Evolutionary conservation across 2,888 invertebrate genomes (phyloP).

Genomic region (Liopterus haemorrhoidalis): DNA sequence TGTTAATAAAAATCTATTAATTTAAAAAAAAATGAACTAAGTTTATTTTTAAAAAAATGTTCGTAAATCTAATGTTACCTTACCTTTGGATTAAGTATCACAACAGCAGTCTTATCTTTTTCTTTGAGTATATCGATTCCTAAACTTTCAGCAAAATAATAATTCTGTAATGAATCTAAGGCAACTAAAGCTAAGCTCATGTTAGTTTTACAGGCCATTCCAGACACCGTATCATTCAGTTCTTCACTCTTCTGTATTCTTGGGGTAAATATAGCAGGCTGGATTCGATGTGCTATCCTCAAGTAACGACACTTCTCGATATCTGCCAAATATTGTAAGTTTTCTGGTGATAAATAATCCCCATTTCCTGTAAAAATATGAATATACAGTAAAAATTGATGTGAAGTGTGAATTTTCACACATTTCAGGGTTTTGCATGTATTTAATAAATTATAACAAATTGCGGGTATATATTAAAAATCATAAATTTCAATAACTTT

Average conservation of each 20-base stretch:
- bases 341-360: constrained; percentile 52
- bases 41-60: constrained; percentile 17
- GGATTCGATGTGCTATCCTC: constrained; percentile 45
- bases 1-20: constrained; percentile 2
- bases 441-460: too few relatives aligned
- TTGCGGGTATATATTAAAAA: too few relatives aligned
- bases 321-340: constrained; percentile 41
- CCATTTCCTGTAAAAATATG: constrained; percentile 34
- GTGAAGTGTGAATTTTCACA: too few relatives aligned
- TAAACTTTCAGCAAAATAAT: constrained; percentile 67
- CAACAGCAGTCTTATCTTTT: constrained; percentile 59
- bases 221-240: constrained; percentile 44
- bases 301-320: constrained; percentile 39
- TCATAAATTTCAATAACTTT: too few relatives aligned
- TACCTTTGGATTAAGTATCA: constrained; percentile 68
- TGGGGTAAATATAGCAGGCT: constrained; percentile 40
- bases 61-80: constrained; percentile 33
- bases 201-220: constrained; percentile 54
- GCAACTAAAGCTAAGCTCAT: constrained; percentile 59
- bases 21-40: not conserved
- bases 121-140: constrained; percentile 60
- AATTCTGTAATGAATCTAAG: constrained; percentile 66
- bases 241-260: constrained; percentile 30
- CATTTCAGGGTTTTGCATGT: too few relatives aligned
- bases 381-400: too few relatives aligned